phyloP scores from a whole-genome alignment of 2,113 vertebrate species.

The Dermatemys mawii region DNA sequence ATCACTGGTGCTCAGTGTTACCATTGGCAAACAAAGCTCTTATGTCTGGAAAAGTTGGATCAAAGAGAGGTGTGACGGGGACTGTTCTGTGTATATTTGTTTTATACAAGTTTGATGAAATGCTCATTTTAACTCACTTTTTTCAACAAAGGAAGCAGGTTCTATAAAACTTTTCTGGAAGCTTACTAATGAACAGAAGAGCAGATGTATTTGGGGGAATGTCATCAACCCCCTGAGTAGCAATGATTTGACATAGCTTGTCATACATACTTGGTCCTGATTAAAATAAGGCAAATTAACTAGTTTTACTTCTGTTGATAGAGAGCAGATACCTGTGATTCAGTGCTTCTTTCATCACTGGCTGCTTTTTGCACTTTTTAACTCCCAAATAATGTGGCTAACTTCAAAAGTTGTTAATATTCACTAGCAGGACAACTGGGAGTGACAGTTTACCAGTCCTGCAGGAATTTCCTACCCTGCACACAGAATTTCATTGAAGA shows the following conservation, averaged over 20 bases:
- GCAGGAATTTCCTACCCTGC: rapidly evolving
- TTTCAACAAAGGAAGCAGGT: slow-evolving; percentile 32
- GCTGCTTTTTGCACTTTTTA: neutral
- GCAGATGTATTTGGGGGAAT: slow-evolving; percentile 59
- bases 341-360: neutral
- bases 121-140: slow-evolving; percentile 17
- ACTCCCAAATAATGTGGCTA: neutral
- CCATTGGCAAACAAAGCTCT: neutral
- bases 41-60: neutral
- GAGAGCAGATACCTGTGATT: slow-evolving; percentile 58
- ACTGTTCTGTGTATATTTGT: neutral
- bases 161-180: slow-evolving; percentile 60
- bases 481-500: neutral
- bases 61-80: neutral
- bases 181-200: slow-evolving; percentile 69
- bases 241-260: slow-evolving; percentile 76
- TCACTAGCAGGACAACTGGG: neutral
- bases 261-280: slow-evolving; percentile 76
- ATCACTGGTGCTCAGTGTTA: neutral
- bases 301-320: slow-evolving; percentile 60
- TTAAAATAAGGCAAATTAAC: slow-evolving; percentile 77
- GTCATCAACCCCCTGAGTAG: slow-evolving; percentile 83
- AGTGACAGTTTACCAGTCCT: neutral
- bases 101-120: slow-evolving; percentile 27
- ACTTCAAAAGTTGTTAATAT: neutral